These are phyloP conservation scores for Erynnis tages DNA, from an alignment of 2,888 invertebrate genomes.

Conservation along the genomic window DNA sequence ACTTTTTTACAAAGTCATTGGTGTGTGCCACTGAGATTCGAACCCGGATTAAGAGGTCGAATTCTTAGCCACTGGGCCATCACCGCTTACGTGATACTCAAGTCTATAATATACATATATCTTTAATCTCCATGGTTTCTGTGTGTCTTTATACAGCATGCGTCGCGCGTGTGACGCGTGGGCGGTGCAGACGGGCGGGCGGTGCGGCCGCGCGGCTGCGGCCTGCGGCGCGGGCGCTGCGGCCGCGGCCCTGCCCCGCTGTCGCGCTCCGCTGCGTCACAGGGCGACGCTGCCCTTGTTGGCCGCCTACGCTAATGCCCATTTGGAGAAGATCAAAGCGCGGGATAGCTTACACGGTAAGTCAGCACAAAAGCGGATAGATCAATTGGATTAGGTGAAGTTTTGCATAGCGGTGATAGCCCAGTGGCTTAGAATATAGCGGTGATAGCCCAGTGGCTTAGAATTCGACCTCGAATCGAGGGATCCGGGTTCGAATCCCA, in stretches of 20 bases:
- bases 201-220: constrained; percentile 34
- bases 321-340: constrained; percentile 54
- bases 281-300: constrained; percentile 53
- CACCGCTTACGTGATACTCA: too few species aligned
- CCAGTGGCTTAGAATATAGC: too few species aligned
- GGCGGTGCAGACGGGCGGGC: constrained; percentile 38
- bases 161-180: constrained; percentile 52
- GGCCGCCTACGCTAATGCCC: constrained; percentile 54
- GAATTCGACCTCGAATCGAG: too few species aligned
- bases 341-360: constrained; percentile 62
- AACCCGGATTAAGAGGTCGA: too few species aligned
- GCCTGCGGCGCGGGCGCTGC: constrained; percentile 31
- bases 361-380: too few species aligned
- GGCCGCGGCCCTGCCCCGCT: constrained; percentile 28
- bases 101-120: neutral
- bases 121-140: neutral
- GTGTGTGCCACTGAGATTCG: too few species aligned
- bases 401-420: too few species aligned
- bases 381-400: too few species aligned
- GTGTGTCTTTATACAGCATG: constrained; percentile 38
- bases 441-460: too few species aligned
- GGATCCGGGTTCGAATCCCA: too few species aligned
- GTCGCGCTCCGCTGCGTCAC: constrained; percentile 30
- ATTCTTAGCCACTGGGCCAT: too few species aligned
- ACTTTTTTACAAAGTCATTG: too few species aligned